Conservation (phyloP, 2,888 invertebrate genomes). For the Pachycephus smyrnensis region DNA sequence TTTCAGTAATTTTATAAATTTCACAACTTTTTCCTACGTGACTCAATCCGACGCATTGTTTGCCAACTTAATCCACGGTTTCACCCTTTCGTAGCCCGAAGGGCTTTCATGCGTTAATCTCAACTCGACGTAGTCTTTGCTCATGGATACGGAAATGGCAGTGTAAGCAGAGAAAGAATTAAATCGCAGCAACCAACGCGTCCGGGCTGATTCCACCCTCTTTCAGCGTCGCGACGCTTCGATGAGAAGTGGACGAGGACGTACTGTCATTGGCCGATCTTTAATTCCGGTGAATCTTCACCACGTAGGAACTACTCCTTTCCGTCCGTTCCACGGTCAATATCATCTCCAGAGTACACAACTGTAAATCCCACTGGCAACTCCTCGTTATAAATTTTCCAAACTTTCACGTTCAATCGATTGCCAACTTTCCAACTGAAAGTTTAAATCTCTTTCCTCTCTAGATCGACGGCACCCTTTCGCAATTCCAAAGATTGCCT, state of each 20-base stretch:
- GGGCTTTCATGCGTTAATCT: neutral
- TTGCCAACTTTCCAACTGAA: constrained; percentile 38
- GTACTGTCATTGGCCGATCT: neutral
- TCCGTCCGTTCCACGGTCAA: constrained; percentile 44
- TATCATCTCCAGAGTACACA: constrained; percentile 58
- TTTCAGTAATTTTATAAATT: neutral
- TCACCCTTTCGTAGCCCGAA: neutral
- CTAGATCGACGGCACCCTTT: constrained; percentile 51
- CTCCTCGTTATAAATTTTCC: constrained; percentile 37
- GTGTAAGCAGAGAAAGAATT: neutral
- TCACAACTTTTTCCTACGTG: neutral
- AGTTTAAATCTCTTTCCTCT: constrained; percentile 58
- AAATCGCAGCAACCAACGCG: neutral
- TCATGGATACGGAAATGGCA: neutral
- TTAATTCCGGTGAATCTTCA: neutral
- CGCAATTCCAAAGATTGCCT: neutral
- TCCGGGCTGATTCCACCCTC: neutral
- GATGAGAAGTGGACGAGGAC: neutral
- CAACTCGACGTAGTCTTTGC: neutral
- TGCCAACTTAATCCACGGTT: neutral
- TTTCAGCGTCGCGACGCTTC: neutral
- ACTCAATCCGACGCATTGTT: neutral
- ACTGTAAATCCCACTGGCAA: constrained; percentile 42
- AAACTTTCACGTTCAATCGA: constrained; percentile 55
- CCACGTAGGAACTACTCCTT: neutral